Evolutionary conservation across 1,140 invertebrate genomes (phyloP).

Genomic region (Drosophila nikananu): DNA sequence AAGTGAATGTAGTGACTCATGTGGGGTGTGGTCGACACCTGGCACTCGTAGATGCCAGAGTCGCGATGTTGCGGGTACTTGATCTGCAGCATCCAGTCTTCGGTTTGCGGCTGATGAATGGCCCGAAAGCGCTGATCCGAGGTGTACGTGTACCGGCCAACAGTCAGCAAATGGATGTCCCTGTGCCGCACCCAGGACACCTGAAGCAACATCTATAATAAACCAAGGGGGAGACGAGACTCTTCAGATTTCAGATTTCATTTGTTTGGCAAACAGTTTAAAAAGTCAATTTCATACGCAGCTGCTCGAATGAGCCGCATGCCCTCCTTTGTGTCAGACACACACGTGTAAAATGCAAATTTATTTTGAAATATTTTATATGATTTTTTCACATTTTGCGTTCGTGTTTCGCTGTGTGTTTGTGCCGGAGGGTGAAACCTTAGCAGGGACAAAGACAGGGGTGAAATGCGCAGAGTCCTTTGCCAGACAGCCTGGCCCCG

Average conservation of each 20-base stretch:
- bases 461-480: conserved; percentile 12
- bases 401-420: conserved; percentile 13
- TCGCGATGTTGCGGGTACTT: conserved; percentile 93
- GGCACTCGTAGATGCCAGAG: conserved; percentile 94
- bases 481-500: conserved; percentile 43
- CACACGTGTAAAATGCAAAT: conserved; percentile 77
- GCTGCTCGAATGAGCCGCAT: conserved; percentile 25
- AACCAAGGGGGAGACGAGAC: neutral
- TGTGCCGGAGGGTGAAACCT: conserved; percentile 39
- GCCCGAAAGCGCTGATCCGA: conserved; percentile 95
- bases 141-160: conserved; percentile 96
- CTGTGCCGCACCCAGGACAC: conserved; percentile 95
- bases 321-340: conserved; percentile 50
- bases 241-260: conserved; percentile 47
- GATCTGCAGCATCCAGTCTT: conserved; percentile 95
- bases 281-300: conserved; percentile 74
- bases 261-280: conserved; percentile 71
- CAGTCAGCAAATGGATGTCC: conserved; percentile 94
- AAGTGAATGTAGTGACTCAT: conserved; percentile 95
- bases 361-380: conserved; percentile 66
- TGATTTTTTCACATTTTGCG: conserved; percentile 40
- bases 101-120: conserved; percentile 92
- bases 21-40: conserved; percentile 94
- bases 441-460: conserved; percentile 30
- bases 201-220: conserved; percentile 90